Evolutionary conservation across 2,113 vertebrate species (phyloP).

Genomic region (Caranx ignobilis): DNA sequence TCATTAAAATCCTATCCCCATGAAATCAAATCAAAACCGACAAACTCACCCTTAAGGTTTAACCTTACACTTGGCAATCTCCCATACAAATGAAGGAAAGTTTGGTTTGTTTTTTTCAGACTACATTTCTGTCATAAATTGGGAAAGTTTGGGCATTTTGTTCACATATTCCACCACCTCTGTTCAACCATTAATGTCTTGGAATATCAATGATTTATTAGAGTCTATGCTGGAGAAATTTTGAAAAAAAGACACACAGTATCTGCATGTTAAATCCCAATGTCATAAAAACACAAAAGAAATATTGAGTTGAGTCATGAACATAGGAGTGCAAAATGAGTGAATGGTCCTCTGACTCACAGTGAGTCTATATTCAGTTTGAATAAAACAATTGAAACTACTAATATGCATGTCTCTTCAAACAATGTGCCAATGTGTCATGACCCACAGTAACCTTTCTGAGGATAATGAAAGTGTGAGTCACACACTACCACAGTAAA

Average conservation of each 20-base stretch:
- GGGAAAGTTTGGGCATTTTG: background rate
- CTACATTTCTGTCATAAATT: background rate
- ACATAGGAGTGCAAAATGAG: background rate
- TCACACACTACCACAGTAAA: background rate
- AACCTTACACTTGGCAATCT: background rate
- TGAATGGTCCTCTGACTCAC: background rate
- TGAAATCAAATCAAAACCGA: conserved; percentile 1
- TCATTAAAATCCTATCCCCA: background rate
- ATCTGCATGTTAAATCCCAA: background rate
- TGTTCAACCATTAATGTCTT: background rate
- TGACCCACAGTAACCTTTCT: conserved; percentile 19
- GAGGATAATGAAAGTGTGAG: conserved; percentile 25
- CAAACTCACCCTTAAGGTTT: background rate
- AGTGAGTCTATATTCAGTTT: background rate
- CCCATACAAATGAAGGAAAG: background rate
- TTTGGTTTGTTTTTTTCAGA: no score
- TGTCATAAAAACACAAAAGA: background rate
- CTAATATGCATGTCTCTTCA: background rate
- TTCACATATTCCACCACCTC: no score
- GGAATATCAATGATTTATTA: background rate
- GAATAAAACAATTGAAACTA: background rate
- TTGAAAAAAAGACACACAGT: background rate
- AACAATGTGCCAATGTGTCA: background rate
- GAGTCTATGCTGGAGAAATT: background rate
- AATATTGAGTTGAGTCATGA: background rate